These are phyloP conservation scores for Mareca penelope DNA, from an alignment of 2,797 vertebrate species.

Conservation along the genomic window DNA sequence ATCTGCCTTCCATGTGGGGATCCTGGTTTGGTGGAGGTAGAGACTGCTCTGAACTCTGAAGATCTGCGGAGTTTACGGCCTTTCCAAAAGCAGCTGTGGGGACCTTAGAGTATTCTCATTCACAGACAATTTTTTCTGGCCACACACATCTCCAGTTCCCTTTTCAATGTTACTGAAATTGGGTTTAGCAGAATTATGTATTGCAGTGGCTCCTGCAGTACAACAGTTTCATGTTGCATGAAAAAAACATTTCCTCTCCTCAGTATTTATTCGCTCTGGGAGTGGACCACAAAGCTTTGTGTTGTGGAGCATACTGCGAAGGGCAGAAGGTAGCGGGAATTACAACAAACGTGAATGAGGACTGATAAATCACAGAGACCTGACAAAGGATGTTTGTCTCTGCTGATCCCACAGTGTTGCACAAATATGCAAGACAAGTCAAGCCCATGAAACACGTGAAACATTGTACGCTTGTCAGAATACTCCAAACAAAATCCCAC, in stretches of 20 bases:
- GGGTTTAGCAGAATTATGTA: not conserved
- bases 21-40: not conserved
- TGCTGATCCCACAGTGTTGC: not conserved
- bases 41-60: not conserved
- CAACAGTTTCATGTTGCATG: not conserved
- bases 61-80: not conserved
- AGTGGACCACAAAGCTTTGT: not conserved
- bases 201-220: not conserved
- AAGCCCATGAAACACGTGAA: not conserved
- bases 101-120: not conserved
- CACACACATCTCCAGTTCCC: accelerated
- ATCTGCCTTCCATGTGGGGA: not conserved
- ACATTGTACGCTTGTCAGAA: not conserved
- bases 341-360: not conserved
- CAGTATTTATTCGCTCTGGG: not conserved
- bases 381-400: not conserved
- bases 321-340: not conserved
- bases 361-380: not conserved
- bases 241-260: not conserved
- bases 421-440: not conserved
- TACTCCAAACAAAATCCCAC: not conserved
- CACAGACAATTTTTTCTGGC: not conserved
- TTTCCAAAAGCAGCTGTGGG: not conserved
- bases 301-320: not conserved
- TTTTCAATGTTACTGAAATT: not conserved